phyloP scores from a whole-genome alignment of 1,140 invertebrate species.

The Protaetia brevitarsis region DNA sequence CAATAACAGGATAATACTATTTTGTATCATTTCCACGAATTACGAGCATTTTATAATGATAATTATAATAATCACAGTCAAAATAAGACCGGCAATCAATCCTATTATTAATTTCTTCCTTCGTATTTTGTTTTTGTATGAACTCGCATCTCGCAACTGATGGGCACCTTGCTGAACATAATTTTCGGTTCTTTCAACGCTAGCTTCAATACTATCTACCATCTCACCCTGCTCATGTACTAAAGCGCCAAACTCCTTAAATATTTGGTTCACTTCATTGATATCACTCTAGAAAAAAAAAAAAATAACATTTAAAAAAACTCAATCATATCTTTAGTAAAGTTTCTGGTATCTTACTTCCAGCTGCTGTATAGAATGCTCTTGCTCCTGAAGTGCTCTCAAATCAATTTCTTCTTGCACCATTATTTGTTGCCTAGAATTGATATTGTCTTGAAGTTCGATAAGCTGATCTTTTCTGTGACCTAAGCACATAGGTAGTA shows the following conservation, averaged over 20 bases:
- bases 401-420: conserved; percentile 84
- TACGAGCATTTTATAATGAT: conserved; percentile 48
- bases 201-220: conserved; percentile 95
- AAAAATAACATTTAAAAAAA: conserved; percentile 27
- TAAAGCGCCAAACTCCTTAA: conserved; percentile 93
- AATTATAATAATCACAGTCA: conserved; percentile 70
- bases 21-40: not conserved
- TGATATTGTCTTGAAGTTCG: conserved; percentile 60
- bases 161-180: conserved; percentile 79
- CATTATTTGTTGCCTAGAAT: conserved; percentile 54
- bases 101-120: conserved; percentile 81
- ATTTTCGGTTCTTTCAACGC: conserved; percentile 85
- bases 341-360: conserved; percentile 77
- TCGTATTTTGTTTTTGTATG: conserved; percentile 82
- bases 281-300: conserved; percentile 78
- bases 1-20: not conserved
- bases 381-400: conserved; percentile 81
- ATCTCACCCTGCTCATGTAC: conserved; percentile 97
- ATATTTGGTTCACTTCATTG: conserved; percentile 95
- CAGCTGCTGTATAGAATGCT: conserved; percentile 83
- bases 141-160: conserved; percentile 77
- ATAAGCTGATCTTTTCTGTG: conserved; percentile 61
- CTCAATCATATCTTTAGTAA: not conserved
- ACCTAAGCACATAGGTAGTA: conserved; percentile 28
- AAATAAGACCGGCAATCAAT: conserved; percentile 62